Evolutionary conservation across 2,113 vertebrate genomes (phyloP), one percentile per base, ranked within the genome.

Genomic region (Melanostigma gelatinosum): DNA sequence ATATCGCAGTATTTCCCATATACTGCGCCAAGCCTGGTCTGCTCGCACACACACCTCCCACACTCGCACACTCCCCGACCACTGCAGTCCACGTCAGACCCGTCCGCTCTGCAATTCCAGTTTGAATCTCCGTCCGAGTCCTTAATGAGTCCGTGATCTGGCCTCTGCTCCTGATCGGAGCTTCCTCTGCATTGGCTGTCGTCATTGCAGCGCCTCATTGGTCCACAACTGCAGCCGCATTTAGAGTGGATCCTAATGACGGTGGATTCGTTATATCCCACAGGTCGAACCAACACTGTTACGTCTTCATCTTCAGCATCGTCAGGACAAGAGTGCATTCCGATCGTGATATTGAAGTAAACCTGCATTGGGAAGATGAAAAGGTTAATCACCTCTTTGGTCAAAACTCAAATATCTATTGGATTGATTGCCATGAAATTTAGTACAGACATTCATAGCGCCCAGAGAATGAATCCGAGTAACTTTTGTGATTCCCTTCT

Each of bases 241-340:
- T 92, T 95, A 69, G 93, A 94, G 72, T 85, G 92, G 87, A 99
- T 94, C 48, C 92, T 90, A 62, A 99, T 77, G 4, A 93, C 89
- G 7, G 95, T 86, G 34, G 97, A 96, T 94, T 99, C 98, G 84
- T 99, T 99, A 94, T 98, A 99, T 87, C 98, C 98, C 89, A 99
- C 96, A 3, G 97, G 96, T 75, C 93, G 97, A 77, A 99, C 93
- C 42, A 89, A 24, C 46, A 96, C 93, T 13, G 93, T 93, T 34
- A 94, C 94, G 77, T 95, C 95, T 87, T 94, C 95, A 76, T 91
- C 90, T n/a, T 89, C 77, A 75, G 89, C 84, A 32, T 94, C 73
- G 4, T 88, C 83, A 60, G 95, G 93, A 79, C 97, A 99, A 63
- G 87, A 93, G 82, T 79, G 94, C 95, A 97, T 96, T 77, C 94